Conservation (phyloP, 2,888 invertebrate genomes). For the Clusia tigrina region DNA sequence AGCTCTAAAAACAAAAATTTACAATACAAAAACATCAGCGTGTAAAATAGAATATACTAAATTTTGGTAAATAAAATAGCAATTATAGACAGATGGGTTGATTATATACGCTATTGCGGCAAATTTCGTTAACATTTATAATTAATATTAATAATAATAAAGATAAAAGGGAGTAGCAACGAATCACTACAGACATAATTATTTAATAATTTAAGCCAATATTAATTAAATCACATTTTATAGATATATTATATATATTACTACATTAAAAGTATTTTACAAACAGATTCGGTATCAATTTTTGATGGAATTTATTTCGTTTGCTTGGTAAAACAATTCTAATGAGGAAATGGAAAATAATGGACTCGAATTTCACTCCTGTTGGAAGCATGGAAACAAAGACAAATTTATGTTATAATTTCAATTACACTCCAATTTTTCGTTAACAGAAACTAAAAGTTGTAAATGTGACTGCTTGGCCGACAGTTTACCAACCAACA, state of each 20-base stretch:
- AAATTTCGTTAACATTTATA: not conserved
- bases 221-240: constrained; percentile 55
- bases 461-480: too few species aligned
- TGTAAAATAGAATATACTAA: too few species aligned
- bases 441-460: not conserved
- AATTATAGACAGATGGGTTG: too few species aligned
- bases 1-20: too few species aligned
- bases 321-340: not conserved
- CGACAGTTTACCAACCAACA: not conserved
- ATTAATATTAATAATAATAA: too few species aligned
- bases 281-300: not conserved
- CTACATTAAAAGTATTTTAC: not conserved
- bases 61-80: too few species aligned
- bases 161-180: not conserved
- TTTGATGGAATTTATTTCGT: not conserved
- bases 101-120: too few species aligned
- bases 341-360: not conserved
- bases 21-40: too few species aligned
- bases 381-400: too few species aligned
- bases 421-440: not conserved
- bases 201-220: constrained; percentile 42
- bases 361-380: not conserved
- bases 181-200: not conserved
- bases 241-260: constrained; percentile 43
- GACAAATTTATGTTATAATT: too few species aligned